Evolutionary conservation across 2,888 invertebrate genomes (phyloP).

Genomic region (Plagodis dolabraria): DNA sequence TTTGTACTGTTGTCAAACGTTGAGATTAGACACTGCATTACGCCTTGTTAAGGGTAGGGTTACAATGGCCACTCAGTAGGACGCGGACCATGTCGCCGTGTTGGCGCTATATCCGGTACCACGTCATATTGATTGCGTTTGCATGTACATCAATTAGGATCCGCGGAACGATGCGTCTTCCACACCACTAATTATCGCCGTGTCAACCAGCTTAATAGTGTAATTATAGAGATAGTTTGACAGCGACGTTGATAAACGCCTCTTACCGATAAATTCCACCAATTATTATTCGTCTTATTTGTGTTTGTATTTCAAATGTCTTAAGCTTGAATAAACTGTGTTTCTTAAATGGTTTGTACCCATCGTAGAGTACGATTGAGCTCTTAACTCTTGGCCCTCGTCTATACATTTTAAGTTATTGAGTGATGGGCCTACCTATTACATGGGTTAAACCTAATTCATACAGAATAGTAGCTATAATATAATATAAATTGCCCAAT

Average conservation of each 20-base stretch:
- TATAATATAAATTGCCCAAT: slow-evolving; percentile 23
- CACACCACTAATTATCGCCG: slow-evolving; percentile 76
- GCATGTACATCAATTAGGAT: slow-evolving; percentile 83
- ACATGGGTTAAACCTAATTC: neutral
- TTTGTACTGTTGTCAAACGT: neutral
- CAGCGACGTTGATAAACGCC: slow-evolving; percentile 55
- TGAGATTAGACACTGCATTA: slow-evolving; percentile 1
- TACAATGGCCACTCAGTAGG: slow-evolving; percentile 29
- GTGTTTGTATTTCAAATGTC: neutral
- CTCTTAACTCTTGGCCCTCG: too few species aligned
- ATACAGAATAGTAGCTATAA: neutral
- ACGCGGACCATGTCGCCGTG: slow-evolving; percentile 44
- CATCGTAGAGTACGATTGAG: too few species aligned
- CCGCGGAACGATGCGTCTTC: slow-evolving; percentile 78
- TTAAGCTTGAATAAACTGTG: too few species aligned
- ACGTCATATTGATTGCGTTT: slow-evolving; percentile 82
- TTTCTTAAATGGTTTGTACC: too few species aligned
- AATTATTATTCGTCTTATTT: neutral
- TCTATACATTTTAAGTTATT: too few species aligned
- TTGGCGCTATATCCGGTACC: slow-evolving; percentile 67
- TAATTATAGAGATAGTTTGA: slow-evolving; percentile 68
- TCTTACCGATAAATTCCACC: neutral
- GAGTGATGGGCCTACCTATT: too few species aligned
- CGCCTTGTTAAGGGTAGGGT: slow-evolving; percentile 13
- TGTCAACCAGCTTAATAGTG: slow-evolving; percentile 62